A percentile compares a stretch with the other conserved stretches of the same genome.
Conservation (phyloP, 64 coral and sea anemone genomes). For the Trachythela sp. region DNA sequence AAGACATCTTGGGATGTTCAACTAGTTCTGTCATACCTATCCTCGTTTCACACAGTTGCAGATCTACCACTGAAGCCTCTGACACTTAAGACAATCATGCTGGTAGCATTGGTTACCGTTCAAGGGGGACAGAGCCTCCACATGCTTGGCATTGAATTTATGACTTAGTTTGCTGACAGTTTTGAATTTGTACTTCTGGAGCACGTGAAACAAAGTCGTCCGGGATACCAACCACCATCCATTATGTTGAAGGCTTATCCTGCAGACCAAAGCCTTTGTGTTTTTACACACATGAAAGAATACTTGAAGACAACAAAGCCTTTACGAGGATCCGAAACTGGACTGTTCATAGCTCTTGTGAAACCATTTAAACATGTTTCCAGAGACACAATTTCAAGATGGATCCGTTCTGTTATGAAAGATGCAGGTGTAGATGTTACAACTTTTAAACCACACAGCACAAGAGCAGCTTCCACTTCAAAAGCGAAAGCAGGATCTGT, state of each 20-base stretch:
- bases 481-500: constrained; percentile 27
- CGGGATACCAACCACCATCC: too few relatives aligned
- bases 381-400: constrained; percentile 45
- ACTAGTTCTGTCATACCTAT: not conserved
- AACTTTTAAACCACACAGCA: constrained; percentile 38
- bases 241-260: not conserved
- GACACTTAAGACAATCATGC: not conserved
- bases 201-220: too few relatives aligned
- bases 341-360: not conserved
- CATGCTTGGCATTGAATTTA: too few relatives aligned
- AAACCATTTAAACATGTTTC: constrained; percentile 13
- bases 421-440: constrained; percentile 29
- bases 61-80: not conserved
- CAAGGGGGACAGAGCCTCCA: not conserved
- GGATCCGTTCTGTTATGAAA: constrained; percentile 30
- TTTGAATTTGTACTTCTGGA: too few relatives aligned
- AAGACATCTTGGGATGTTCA: constrained; percentile 25
- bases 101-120: not conserved
- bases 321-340: not conserved
- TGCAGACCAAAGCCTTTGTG: not conserved
- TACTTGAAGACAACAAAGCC: not conserved
- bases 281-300: not conserved
- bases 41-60: not conserved
- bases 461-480: constrained; percentile 10
- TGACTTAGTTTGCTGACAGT: too few relatives aligned